Conservation (phyloP, 2,797 vertebrate genomes). For the Phoeniculus purpureus region DNA sequence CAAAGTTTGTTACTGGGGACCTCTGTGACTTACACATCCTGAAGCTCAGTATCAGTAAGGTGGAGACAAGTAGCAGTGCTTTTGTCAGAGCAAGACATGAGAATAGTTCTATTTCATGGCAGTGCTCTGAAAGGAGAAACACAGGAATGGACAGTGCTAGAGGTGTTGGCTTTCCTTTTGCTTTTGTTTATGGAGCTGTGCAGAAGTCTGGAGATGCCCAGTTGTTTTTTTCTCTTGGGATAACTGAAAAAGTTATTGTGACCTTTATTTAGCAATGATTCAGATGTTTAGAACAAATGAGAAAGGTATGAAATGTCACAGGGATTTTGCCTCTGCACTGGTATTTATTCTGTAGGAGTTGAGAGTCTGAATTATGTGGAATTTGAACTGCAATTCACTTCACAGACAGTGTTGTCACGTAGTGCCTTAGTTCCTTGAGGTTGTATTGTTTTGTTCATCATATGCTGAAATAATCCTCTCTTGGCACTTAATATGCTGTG, state of each 20-base stretch:
- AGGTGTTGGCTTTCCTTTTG: neutral
- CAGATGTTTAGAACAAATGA: neutral
- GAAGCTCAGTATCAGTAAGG: neutral
- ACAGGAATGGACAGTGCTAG: neutral
- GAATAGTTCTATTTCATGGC: neutral
- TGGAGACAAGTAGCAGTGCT: neutral
- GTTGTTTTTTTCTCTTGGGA: accelerated
- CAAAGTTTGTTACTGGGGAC: neutral
- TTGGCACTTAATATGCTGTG: conserved; percentile 43
- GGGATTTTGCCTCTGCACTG: neutral
- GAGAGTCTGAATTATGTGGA: neutral
- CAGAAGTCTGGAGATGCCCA: neutral
- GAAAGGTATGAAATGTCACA: neutral
- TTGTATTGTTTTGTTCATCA: conserved; percentile 37
- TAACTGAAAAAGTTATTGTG: neutral
- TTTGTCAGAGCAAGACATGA: neutral
- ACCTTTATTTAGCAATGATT: neutral
- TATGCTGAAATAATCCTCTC: conserved; percentile 39
- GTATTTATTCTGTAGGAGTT: neutral
- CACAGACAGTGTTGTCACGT: neutral
- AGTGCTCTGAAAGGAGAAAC: neutral
- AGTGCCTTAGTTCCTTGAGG: neutral
- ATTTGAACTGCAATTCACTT: neutral
- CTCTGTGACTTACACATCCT: neutral
- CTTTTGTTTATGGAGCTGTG: accelerated